A percentile compares a stretch with the other conserved stretches of the same genome.
phyloP scores from a whole-genome alignment of 2,888 invertebrate genomes.

The Nemotelus pantherinus region DNA sequence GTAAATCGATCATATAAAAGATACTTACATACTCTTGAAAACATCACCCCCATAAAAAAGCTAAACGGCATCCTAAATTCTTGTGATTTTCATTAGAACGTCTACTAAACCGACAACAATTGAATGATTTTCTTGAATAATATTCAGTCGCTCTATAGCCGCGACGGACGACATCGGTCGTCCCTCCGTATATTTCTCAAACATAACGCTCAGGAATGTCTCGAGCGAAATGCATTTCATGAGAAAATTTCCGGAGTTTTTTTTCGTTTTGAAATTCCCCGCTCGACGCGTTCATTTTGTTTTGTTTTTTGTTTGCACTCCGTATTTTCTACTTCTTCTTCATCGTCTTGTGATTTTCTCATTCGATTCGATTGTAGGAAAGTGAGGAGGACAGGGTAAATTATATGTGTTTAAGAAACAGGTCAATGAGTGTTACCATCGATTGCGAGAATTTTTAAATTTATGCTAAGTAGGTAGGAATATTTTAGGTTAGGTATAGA shows the following conservation, averaged over 20 bases:
- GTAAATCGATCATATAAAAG: too few species aligned
- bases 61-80: too few species aligned
- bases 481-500: too few species aligned
- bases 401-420: constrained; percentile 19
- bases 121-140: too few species aligned
- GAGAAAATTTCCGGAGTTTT: constrained; percentile 43
- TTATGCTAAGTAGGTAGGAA: too few species aligned
- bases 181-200: not conserved
- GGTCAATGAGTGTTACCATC: not conserved
- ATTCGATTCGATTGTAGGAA: not conserved
- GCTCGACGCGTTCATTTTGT: not conserved
- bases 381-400: not conserved
- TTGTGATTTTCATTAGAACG: too few species aligned
- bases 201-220: constrained; percentile 28
- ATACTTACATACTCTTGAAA: too few species aligned
- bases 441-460: not conserved
- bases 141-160: too few species aligned
- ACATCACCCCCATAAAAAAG: too few species aligned
- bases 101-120: too few species aligned
- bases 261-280: constrained; percentile 27
- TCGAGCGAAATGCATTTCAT: constrained; percentile 35
- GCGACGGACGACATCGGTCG: not conserved
- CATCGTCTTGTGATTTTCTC: not conserved
- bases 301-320: constrained; percentile 14
- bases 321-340: not conserved